These are phyloP conservation scores for Chionomys nivalis DNA, from an alignment of 2,113 vertebrate species.

Conservation along the genomic window DNA sequence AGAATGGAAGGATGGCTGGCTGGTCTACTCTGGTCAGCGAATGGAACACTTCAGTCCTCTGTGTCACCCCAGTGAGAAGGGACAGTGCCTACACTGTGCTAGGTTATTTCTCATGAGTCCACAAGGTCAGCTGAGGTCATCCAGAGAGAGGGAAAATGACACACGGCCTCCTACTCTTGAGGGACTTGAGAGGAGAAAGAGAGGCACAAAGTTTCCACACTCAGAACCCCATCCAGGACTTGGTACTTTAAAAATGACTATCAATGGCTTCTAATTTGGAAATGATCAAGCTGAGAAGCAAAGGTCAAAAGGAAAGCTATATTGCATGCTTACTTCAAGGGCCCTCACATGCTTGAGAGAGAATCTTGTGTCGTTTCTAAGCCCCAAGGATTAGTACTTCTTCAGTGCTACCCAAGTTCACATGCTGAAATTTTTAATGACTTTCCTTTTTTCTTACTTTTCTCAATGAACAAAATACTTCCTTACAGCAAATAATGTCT, in stretches of 20 bases:
- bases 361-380: conserved; percentile 46
- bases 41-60: neutral
- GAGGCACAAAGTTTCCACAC: neutral
- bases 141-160: neutral
- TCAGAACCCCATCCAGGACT: neutral
- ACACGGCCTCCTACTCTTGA: neutral
- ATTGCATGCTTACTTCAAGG: conserved; percentile 43
- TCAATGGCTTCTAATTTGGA: conserved; percentile 62
- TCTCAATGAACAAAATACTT: conserved; percentile 38
- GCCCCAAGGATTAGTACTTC: conserved; percentile 26
- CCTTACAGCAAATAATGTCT: neutral
- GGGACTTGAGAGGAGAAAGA: neutral
- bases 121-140: neutral
- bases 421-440: conserved; percentile 32
- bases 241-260: conserved; percentile 36
- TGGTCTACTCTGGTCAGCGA: neutral
- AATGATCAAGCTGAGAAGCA: conserved; percentile 51
- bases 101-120: neutral
- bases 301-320: conserved; percentile 46
- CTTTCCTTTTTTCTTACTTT: conserved; percentile 34
- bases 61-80: neutral
- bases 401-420: conserved; percentile 3
- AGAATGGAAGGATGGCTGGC: neutral
- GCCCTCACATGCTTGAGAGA: neutral
- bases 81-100: neutral